Percentiles rank a stretch among this genome's conserved stretches.
These are phyloP conservation scores for Myripristis jacobus DNA, from an alignment of 2,797 vertebrate species.

Conservation along the genomic window DNA sequence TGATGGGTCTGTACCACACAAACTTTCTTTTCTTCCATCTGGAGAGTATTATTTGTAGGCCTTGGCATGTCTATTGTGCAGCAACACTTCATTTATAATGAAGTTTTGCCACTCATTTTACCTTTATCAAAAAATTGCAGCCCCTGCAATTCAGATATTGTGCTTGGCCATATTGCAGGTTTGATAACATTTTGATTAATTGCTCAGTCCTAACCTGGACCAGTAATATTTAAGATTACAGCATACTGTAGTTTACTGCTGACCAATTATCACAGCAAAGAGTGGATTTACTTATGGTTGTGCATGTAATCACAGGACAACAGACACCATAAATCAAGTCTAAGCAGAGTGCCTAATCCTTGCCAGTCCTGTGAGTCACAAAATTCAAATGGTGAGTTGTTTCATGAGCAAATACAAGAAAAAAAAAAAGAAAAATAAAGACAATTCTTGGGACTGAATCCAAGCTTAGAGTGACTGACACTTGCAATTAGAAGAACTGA, in stretches of 20 bases:
- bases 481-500: slow-evolving; percentile 15
- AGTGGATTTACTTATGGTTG: slow-evolving; percentile 1
- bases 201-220: background rate
- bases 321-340: slow-evolving; percentile 1
- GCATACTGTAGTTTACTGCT: slow-evolving; percentile 16
- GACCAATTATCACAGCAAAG: slow-evolving; percentile 17
- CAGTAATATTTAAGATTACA: slow-evolving; percentile 18
- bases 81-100: too few relatives aligned
- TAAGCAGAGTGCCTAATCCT: slow-evolving; percentile 20
- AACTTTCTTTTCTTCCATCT: too few relatives aligned
- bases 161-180: too few relatives aligned
- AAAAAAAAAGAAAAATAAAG: slow-evolving; percentile 17
- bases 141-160: too few relatives aligned
- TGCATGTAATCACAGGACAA: background rate
- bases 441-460: background rate
- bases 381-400: slow-evolving; percentile 12
- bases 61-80: too few relatives aligned
- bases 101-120: too few relatives aligned
- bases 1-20: too few relatives aligned
- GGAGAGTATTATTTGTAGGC: too few relatives aligned
- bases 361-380: slow-evolving; percentile 27
- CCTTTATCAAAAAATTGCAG: too few relatives aligned
- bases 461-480: slow-evolving; percentile 30
- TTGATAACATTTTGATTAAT: too few relatives aligned
- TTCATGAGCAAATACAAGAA: slow-evolving; percentile 34